Base-by-base conservation (phyloP, 2,888 invertebrate species). In the Drosophila setosimentum region DNA sequence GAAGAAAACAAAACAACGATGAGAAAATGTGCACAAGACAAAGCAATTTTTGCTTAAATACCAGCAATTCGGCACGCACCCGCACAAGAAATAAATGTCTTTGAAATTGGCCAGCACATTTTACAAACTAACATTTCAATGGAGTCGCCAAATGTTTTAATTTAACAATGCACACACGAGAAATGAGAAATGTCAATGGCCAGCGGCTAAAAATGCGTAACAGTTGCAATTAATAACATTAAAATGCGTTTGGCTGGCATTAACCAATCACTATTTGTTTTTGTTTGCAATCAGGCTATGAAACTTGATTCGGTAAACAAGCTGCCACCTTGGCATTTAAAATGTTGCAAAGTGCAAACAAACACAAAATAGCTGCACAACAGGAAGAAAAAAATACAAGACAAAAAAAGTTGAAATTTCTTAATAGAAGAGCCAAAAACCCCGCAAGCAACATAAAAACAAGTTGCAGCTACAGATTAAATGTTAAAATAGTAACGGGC, bases 11-110 rank as follows among this genome's bases (percentile, higher is more conserved):
- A 72, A 70, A 67, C 51, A 85, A 88, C 88, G 83, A 85, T 85
- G 85, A 83, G 85, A 85, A 85, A 86, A 85, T 67, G 77, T 80
- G 69, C 42, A 24, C 24, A 60, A 77, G 62, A 85, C 84, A 85
- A 85, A 82, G 86, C 73, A 35, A 66, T 64, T 50, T 69, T 66
- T 48, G 68, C 27, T 76, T 74, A 80, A 84, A 82, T 69, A 66
- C 70, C 66, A 65, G 72, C 86, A 88, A 85, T 85, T 88, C 88
- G 73, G 75, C 82, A 83, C 83, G 82, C 88, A 88, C 85, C 88
- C 88, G 77, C 88, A 68, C 60, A 78, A 54, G 21, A 68, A 54
- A 66, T 60, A 49, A 69, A 77, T 71, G 57, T 68, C 64, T 68
- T 55, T 66, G 50, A 55, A 73, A 73, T 65, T 78, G 67, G 61